Base-by-base conservation (phyloP, 1,140 invertebrate species). In the Adoxophyes honmai region DNA sequence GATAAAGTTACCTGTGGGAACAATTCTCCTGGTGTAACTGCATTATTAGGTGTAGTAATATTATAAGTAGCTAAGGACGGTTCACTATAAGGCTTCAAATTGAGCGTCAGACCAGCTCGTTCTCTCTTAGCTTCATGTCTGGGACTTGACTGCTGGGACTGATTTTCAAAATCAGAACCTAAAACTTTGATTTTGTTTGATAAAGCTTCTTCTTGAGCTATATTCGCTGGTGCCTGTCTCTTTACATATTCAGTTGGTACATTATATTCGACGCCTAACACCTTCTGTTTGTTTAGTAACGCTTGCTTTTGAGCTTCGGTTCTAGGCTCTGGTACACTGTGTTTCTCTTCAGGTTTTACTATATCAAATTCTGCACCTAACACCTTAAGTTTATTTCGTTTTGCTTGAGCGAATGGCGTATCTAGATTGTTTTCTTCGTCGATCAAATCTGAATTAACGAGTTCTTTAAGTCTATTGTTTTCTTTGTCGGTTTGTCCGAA, bases 181-280 rank as follows among this genome's bases (percentile, higher is more conserved):
- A 82, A 39, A 10, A 78, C 59, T 62, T 77, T 83, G 11, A 57
- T 60, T 56, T 56, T 81, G 44, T 85, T 85, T 15, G 59, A 55
- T 28, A 73, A 14, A 0, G 81, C 81, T 57, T 79, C 81, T 60
- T 81, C 78, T 54, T 85, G 81, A 0, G 78, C 81, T 1, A 66
- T 52, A 63, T 83, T 85, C 0, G 68, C 66, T n/a, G 75, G 77
- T 37, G 75, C 71, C 13, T 70, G 76, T 18, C 55, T 68, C 9
- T 36, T 16, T 37, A 59, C 39, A 34, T 37, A 53, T 61, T 76
- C 72, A 1, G 52, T 9, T 2, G 80, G 81, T 0, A 83, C 52
- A 60, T 85, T 81, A 52, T 82, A 84, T 69, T 87, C 82, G 0
- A 84, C 82, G 1, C 81, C 78, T 64, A 88, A 68, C 15, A 88